These are phyloP conservation scores for Mellilla xanthometata DNA, from an alignment of 2,888 invertebrate genomes.

Conservation along the genomic window DNA sequence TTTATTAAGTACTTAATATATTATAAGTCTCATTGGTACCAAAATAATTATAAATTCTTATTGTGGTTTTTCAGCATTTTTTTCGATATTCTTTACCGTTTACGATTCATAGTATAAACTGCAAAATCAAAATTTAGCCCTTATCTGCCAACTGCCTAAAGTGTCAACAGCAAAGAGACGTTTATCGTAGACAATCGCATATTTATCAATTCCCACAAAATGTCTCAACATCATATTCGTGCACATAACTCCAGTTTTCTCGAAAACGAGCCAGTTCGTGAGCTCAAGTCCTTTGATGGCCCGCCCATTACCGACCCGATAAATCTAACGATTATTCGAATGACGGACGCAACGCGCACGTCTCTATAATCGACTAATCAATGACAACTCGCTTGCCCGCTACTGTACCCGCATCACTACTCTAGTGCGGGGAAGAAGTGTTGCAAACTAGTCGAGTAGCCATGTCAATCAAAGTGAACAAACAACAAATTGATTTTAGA, in stretches of 20 bases:
- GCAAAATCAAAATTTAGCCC: too few relatives aligned
- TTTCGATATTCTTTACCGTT: too few relatives aligned
- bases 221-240: slow-evolving; percentile 54
- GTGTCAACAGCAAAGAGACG: too few relatives aligned
- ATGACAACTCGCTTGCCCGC: slow-evolving; percentile 37
- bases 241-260: slow-evolving; percentile 66
- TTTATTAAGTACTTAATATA: too few relatives aligned
- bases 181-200: slow-evolving; percentile 25
- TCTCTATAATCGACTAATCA: slow-evolving; percentile 54
- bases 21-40: too few relatives aligned
- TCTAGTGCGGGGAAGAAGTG: slow-evolving; percentile 19
- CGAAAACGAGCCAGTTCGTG: slow-evolving; percentile 71
- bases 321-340: slow-evolving; percentile 39
- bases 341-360: slow-evolving; percentile 24
- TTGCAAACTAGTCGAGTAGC: slow-evolving; percentile 9
- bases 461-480: slow-evolving; percentile 30
- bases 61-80: too few relatives aligned
- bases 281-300: slow-evolving; percentile 67
- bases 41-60: too few relatives aligned
- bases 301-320: slow-evolving; percentile 67
- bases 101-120: too few relatives aligned
- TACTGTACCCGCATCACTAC: slow-evolving; percentile 23
- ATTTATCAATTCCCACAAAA: slow-evolving; percentile 27
- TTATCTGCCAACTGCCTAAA: too few relatives aligned
- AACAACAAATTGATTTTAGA: slow-evolving; percentile 33